A percentile compares a stretch with the other conserved stretches of the same genome.
These are phyloP conservation scores for Drymodes brunneopygia DNA, from an alignment of 2,113 vertebrate genomes.

Conservation along the genomic window DNA sequence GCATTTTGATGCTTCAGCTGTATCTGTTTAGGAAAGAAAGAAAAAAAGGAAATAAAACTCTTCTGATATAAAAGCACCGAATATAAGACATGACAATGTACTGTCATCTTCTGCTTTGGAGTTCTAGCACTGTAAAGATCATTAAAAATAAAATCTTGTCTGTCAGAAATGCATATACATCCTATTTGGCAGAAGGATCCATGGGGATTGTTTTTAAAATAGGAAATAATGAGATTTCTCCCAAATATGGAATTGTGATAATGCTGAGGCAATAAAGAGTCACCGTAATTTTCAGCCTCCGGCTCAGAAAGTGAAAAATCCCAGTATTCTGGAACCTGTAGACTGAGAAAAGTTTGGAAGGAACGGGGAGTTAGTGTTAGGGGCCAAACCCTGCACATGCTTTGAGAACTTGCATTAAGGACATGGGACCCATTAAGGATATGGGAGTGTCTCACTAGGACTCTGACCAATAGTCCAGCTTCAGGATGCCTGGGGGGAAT, in stretches of 20 bases:
- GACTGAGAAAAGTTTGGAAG: neutral
- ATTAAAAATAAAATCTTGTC: neutral
- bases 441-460: neutral
- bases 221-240: neutral
- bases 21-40: neutral
- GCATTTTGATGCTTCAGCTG: neutral
- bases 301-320: neutral
- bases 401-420: neutral
- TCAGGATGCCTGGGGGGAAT: neutral
- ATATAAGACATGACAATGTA: neutral
- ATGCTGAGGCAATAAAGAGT: neutral
- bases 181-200: neutral
- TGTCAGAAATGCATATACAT: neutral
- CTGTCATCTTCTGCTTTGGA: neutral
- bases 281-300: neutral
- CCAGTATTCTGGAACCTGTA: neutral
- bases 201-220: neutral
- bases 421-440: neutral
- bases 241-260: neutral
- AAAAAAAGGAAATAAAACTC: neutral
- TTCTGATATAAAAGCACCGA: neutral
- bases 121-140: neutral
- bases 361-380: neutral
- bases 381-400: accelerated
- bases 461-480: neutral